phyloP scores from a whole-genome alignment of 2,113 vertebrate species.

The Odobenus rosmarus region DNA sequence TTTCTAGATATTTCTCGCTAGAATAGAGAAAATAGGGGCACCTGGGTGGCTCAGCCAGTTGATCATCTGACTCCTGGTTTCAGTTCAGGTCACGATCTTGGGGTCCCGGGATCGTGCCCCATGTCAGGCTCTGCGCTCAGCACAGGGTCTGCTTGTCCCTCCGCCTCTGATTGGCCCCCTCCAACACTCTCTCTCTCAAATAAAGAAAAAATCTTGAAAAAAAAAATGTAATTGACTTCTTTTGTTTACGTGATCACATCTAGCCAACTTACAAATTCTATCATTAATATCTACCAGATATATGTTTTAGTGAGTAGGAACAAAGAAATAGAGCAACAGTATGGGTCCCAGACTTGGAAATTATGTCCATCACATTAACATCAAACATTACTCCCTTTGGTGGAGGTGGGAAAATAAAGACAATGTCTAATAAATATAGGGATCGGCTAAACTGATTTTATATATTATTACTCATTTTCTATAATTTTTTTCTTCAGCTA shows the following conservation, averaged over 20 bases:
- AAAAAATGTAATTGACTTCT: not conserved
- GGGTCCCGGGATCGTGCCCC: not conserved
- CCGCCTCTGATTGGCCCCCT: not conserved
- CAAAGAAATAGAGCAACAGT: not conserved
- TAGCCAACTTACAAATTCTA: not conserved
- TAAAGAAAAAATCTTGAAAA: not conserved
- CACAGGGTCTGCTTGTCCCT: not conserved
- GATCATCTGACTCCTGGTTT: not conserved
- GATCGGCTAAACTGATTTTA: not conserved
- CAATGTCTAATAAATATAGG: not conserved
- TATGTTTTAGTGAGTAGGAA: not conserved
- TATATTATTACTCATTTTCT: not conserved
- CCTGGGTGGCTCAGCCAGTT: not conserved
- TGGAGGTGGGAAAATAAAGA: not conserved
- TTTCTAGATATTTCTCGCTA: constrained; percentile 29
- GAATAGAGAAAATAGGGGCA: not conserved
- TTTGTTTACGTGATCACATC: not conserved
- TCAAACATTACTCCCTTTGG: not conserved
- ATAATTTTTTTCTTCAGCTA: not conserved
- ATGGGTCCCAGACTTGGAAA: not conserved
- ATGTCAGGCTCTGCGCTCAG: not conserved
- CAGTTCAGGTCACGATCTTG: not conserved
- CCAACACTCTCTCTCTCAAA: not conserved
- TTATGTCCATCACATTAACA: not conserved
- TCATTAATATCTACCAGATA: not conserved